Base-by-base conservation (phyloP, 2,113 vertebrate species). In the Hylia prasina region DNA sequence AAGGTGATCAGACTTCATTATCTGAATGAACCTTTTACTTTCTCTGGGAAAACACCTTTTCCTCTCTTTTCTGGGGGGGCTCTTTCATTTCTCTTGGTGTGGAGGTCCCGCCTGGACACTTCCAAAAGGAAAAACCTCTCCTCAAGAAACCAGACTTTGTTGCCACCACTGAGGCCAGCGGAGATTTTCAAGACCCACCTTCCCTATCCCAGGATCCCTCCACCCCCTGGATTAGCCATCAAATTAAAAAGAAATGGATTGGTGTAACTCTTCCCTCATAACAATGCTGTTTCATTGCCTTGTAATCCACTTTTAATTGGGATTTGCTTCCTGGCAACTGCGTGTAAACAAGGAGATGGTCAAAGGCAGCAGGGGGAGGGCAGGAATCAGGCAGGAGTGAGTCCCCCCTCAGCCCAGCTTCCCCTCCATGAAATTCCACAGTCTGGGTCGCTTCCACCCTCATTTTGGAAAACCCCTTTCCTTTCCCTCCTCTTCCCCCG, bases 231-330 rank as follows among this genome's bases (percentile, higher is more conserved):
- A 37, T 78, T 42, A 56, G 63, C 60, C 82, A 90, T 48, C 64
- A 86, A 88, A 93, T 94, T 86, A 83, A 90, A 86, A 50, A 90
- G 88, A 92, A 94, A 92, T 83, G 68, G 66, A 87, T 87, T 93
- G 93, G n/a, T 89, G 82, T 93, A 96, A 96, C 92, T 94, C 93
- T 90, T 96, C 72, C 60, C 82, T 92, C 90, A n/a, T 92, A 90
- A 96, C 92, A 93, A 95, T 53, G 90, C 44, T 78, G 69, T 93
- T 94, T 94, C 92, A 93, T 90, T 96, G 90, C 86, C 91, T 94
- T 96, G 90, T 97, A 97, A 96, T 97, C 96, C 96, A 93, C 91
- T 97, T 97, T 97, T 96, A 97, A 97, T 93, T 96, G 85, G 84
- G 91, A 93, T 97, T 96, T 97, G 92, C 97, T 97, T 97, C 96